Evolutionary conservation across 2,797 vertebrate species (phyloP), one percentile per base, ranked within the genome.

Genomic region (Danio tinwini): DNA sequence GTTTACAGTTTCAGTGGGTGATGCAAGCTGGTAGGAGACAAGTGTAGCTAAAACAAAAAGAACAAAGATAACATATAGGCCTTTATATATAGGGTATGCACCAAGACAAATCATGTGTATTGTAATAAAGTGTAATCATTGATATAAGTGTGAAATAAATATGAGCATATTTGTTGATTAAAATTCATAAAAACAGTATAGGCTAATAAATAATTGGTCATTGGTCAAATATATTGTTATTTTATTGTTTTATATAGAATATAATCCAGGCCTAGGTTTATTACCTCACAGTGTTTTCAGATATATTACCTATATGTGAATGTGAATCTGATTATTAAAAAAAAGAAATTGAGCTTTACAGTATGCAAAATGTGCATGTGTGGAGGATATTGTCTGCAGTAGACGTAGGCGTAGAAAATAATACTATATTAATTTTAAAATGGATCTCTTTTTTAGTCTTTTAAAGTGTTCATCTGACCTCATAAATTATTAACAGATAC

Each of bases 1-100:
- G 82, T 85, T 79, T 50, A 78, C 2, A 14, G 53, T 50, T 56
- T 78, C 70, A 64, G 42, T 56, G 81, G 80, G 37, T 75, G 55
- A 73, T 56, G 77, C 77, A 55, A 69, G 17, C 29, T 59, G 64
- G 17, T 62, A 16, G 59, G n/a, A 74, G 45, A 74, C 14, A 47
- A 47, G 29, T 7, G 69, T 44, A 9, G 3, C 5, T n/a, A 42
- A 40, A 2, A 16, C 37, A 12, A n/a, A 16, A 6, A 45, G 9
- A 64, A 42, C 16, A n/a, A 64, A 63, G 0, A 64, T n/a, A 29
- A n/a, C n/a, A n/a, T n/a, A n/a, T n/a, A n/a, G n/a, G n/a, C n/a
- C n/a, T n/a, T n/a, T n/a, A n/a, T n/a, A n/a, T n/a, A n/a, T n/a
- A 39, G 7, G 9, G 0, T 9, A 3, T 5, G 62, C n/a, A 6